These are phyloP conservation scores for Lynx canadensis DNA, from an alignment of 2,113 vertebrate genomes.

Conservation along the genomic window DNA sequence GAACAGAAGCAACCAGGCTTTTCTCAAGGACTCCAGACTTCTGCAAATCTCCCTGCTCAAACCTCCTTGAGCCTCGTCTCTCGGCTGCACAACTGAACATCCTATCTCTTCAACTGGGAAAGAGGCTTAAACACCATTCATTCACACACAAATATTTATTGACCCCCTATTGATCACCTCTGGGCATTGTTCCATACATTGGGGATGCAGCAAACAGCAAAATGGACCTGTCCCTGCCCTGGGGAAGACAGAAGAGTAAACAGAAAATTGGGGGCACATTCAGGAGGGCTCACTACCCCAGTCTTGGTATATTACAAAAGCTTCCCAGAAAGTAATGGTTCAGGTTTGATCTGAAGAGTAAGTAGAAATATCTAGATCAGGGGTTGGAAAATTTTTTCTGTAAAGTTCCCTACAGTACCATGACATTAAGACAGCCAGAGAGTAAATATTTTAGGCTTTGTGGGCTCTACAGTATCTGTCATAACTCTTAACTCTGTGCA, in stretches of 20 bases:
- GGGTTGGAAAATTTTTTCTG: neutral
- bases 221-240: neutral
- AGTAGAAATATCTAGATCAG: neutral
- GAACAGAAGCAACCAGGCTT: neutral
- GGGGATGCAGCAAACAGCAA: neutral
- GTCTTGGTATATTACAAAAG: neutral
- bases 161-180: neutral
- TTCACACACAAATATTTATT: neutral
- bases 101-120: neutral
- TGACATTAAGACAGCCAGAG: neutral
- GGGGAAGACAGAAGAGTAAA: neutral
- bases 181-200: neutral
- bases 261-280: neutral
- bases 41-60: neutral
- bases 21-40: neutral
- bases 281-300: neutral
- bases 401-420: neutral
- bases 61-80: neutral
- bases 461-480: fast-evolving
- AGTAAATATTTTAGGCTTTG: neutral
- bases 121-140: neutral
- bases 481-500: neutral
- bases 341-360: neutral
- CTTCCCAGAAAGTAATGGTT: neutral
- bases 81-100: neutral